A percentile compares a stretch with the other conserved stretches of the same genome.
phyloP scores from a whole-genome alignment of 1,140 invertebrate species.

The Macrocentrus cingulum region DNA sequence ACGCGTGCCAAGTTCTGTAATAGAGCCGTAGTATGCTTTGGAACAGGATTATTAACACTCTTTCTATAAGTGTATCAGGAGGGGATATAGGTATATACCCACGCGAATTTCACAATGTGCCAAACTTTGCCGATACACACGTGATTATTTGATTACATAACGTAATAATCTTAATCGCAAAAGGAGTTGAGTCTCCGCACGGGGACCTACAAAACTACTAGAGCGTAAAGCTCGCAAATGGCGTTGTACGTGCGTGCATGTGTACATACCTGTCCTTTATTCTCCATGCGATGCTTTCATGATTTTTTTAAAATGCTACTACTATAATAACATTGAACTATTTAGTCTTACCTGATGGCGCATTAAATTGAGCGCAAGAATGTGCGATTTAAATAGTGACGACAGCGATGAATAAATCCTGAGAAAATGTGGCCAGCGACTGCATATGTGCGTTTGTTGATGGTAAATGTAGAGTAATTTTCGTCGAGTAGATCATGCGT shows the following conservation, averaged over 20 bases:
- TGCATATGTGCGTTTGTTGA: neutral
- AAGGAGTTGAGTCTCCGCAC: constrained; percentile 23
- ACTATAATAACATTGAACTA: too few species aligned
- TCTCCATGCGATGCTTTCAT: too few species aligned
- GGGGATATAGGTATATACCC: constrained; percentile 12
- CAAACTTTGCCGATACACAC: constrained; percentile 8
- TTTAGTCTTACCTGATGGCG: too few species aligned
- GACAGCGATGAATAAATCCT: neutral
- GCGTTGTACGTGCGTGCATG: constrained; percentile 32
- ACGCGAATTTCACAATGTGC: constrained; percentile 18
- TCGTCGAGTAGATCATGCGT: neutral
- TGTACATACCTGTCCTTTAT: neutral
- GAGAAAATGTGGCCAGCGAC: neutral
- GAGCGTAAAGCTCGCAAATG: constrained; percentile 36
- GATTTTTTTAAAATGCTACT: too few species aligned
- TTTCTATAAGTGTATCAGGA: constrained; percentile 8
- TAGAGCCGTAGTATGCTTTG: too few species aligned
- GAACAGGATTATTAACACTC: neutral
- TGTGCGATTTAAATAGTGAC: neutral
- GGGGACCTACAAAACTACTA: constrained; percentile 35
- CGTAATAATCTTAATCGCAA: constrained; percentile 39
- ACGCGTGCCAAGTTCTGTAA: too few species aligned
- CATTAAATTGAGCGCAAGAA: too few species aligned
- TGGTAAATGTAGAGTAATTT: neutral
- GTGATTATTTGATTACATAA: constrained; percentile 44